Percentiles rank a stretch among this genome's conserved stretches.
Evolutionary conservation across 2,113 vertebrate genomes (phyloP).

Genomic region (Cottus gobio): DNA sequence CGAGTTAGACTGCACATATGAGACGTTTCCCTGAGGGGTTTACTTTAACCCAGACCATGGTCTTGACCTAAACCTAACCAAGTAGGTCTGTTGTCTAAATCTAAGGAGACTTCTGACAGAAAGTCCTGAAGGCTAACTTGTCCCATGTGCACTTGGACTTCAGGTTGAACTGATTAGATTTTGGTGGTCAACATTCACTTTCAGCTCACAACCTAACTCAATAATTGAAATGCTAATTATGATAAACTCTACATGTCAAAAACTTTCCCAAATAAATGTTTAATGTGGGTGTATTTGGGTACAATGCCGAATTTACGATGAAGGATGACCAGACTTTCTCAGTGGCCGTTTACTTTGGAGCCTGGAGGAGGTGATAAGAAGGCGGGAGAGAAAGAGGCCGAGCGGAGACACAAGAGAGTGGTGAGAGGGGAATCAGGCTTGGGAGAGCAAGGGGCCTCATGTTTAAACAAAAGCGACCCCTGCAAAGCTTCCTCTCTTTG

Average conservation of each 20-base stretch:
- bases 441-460: slow-evolving; percentile 26
- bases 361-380: slow-evolving; percentile 56
- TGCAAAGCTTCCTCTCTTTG: slow-evolving; percentile 51
- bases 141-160: not conserved
- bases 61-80: not conserved
- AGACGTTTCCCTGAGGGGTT: not conserved
- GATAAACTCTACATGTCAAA: too few relatives aligned
- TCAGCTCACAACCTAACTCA: too few relatives aligned
- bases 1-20: not conserved
- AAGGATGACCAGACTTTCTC: slow-evolving; percentile 8
- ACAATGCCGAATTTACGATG: not conserved
- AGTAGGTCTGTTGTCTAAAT: too few relatives aligned
- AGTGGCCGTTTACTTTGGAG: not conserved
- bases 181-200: not conserved
- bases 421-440: slow-evolving; percentile 81
- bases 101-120: not conserved
- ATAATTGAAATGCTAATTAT: too few relatives aligned
- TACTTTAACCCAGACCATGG: not conserved
- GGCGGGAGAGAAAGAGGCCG: slow-evolving; percentile 61
- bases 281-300: not conserved
- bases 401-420: slow-evolving; percentile 86
- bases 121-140: not conserved
- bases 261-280: not conserved
- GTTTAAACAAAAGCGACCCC: slow-evolving; percentile 58
- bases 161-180: not conserved